phyloP scores from a whole-genome alignment of 2,888 invertebrate genomes.

The Hypolimnas misippus region DNA sequence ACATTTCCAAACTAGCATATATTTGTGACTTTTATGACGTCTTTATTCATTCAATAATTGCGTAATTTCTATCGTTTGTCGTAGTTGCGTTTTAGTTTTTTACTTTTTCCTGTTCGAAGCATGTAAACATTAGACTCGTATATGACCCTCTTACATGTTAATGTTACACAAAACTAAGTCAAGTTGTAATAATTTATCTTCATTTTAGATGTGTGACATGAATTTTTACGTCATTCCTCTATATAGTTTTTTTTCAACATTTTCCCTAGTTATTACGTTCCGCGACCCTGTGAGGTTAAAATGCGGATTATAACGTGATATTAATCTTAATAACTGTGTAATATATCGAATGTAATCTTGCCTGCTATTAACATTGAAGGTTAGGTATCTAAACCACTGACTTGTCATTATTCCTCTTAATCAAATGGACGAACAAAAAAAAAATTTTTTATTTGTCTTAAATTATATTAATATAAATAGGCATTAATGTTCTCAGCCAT shows the following conservation, averaged over 20 bases:
- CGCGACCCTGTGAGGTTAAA: background rate
- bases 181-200: background rate
- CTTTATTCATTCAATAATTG: too few species aligned
- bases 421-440: too few species aligned
- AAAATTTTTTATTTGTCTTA: too few species aligned
- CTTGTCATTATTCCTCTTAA: slow-evolving; percentile 7
- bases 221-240: background rate
- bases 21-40: too few species aligned
- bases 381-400: slow-evolving; percentile 6
- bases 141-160: background rate
- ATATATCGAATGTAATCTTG: background rate
- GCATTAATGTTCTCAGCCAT: too few species aligned
- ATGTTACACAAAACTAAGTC: background rate
- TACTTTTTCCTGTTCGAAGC: too few species aligned
- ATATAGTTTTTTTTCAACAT: background rate
- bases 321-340: slow-evolving; percentile 6
- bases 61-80: too few species aligned
- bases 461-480: too few species aligned
- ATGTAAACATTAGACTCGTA: too few species aligned
- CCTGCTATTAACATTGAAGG: slow-evolving; percentile 10
- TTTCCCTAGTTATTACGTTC: background rate
- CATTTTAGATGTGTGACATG: background rate
- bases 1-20: too few species aligned
- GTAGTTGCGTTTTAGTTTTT: too few species aligned
- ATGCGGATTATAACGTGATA: slow-evolving; percentile 12